Base-by-base conservation (phyloP, 2,113 vertebrate genomes). In the Pseudonaja textilis region DNA sequence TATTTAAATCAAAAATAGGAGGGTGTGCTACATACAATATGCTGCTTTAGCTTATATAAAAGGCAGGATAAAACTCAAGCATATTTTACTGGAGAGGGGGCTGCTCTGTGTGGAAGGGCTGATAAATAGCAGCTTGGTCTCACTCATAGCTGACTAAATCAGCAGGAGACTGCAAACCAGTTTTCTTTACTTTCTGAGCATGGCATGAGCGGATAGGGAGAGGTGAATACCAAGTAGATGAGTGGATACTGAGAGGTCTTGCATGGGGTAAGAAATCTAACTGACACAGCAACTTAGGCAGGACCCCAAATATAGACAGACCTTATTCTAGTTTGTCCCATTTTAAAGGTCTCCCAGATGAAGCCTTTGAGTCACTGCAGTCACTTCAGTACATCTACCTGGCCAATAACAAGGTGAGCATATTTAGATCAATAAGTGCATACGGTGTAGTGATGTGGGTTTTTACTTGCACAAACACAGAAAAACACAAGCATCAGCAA, bases 401-500 rank as follows among this genome's bases (percentile, higher is more conserved):
- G 93, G 97, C 96, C 87, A 96, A 97, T 85, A 97, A 97, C 69
- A 96, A 95, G 96, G 97, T 97, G 91, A 95, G 95, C 22, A 55
- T 12, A 5, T 52, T 39, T 47, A 12, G 23, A 50, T 23, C 23
- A 61, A 23, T 9, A 81, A 59, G 81, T 11, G 54, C 87, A 54
- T 20, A 88, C 25, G 7, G 11, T 26, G 25, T 12, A 29, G 23
- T 29, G 10, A 26, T 87, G 23, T 87, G 45, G 23, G 23, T 87
- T 87, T 47, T 12, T 87, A 87, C 45, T 50, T 87, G 47, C 42
- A 87, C 47, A 50, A 25, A 54, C 12, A 88, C 16, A 88, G 26
- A 52, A 34, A 55, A 55, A 88, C n/a, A 22, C 16, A 34, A 81
- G 10, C 6, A 34, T 10, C 18, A 55, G 11, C 34, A 89, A 89